phyloP scores from a whole-genome alignment of 2,113 vertebrate species.

The Trinectes maculatus region DNA sequence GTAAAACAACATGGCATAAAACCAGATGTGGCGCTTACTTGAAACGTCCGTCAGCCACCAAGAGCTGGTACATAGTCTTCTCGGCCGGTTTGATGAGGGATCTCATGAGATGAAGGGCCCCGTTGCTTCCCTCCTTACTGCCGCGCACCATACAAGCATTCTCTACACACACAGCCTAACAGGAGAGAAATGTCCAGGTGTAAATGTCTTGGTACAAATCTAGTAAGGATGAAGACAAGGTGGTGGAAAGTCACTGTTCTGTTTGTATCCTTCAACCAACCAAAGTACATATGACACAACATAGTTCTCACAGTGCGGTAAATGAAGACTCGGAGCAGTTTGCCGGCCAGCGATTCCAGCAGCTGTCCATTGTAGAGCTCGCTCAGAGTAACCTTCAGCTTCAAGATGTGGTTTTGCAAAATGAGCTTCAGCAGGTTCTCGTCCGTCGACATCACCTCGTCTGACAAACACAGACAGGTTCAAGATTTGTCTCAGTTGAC shows the following conservation, averaged over 20 bases:
- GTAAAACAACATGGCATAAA: background rate
- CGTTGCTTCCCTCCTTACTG: conserved; percentile 93
- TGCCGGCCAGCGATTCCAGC: conserved; percentile 91
- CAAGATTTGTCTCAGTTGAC: background rate
- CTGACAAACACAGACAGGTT: conserved; percentile 72
- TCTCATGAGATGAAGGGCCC: conserved; percentile 88
- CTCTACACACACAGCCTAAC: conserved; percentile 93
- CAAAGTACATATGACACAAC: too few species aligned
- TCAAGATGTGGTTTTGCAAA: conserved; percentile 94
- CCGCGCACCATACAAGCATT: conserved; percentile 95
- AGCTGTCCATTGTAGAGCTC: conserved; percentile 93
- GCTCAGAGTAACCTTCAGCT: conserved; percentile 89
- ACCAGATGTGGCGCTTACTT: conserved; percentile 80
- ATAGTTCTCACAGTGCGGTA: conserved; percentile 92
- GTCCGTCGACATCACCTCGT: conserved; percentile 86
- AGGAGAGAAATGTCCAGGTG: background rate
- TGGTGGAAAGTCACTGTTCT: too few species aligned
- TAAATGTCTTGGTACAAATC: conserved; percentile 6
- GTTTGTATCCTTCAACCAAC: too few species aligned
- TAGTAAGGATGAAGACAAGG: conserved; percentile 46
- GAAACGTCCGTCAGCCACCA: conserved; percentile 90
- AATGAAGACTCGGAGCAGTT: conserved; percentile 91
- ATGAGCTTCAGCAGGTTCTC: conserved; percentile 85
- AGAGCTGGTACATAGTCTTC: conserved; percentile 84
- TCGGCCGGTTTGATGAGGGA: conserved; percentile 90